Percentiles rank a stretch among this genome's conserved stretches.
These are phyloP conservation scores for Leptatherina wallacei DNA, from an alignment of 2,797 vertebrate species.

Conservation along the genomic window DNA sequence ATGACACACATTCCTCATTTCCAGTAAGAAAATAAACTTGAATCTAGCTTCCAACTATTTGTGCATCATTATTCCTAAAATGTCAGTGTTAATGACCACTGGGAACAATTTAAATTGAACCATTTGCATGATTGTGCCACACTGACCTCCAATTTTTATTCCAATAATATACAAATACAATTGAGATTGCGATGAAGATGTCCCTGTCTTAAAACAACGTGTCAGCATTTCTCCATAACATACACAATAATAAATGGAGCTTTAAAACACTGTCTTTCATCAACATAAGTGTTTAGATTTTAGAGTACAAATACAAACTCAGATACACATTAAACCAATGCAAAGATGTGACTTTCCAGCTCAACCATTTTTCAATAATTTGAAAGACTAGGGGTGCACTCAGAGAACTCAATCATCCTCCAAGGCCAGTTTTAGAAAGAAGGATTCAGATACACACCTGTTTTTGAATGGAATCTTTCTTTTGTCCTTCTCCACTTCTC, in stretches of 20 bases:
- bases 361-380: background rate
- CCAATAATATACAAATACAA: background rate
- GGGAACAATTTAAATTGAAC: slow-evolving; percentile 24
- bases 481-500: background rate
- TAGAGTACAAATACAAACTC: background rate
- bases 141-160: background rate
- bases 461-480: background rate
- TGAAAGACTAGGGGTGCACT: background rate
- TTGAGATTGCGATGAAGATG: background rate
- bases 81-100: slow-evolving; percentile 13
- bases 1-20: slow-evolving; percentile 80
- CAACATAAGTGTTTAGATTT: background rate
- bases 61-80: slow-evolving; percentile 17
- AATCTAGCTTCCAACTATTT: slow-evolving; percentile 41
- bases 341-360: background rate
- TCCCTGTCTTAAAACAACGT: slow-evolving; percentile 1
- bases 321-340: background rate
- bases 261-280: background rate
- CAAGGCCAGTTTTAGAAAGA: background rate
- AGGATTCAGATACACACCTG: background rate
- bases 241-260: background rate
- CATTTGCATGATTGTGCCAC: slow-evolving; percentile 2
- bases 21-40: slow-evolving; percentile 75
- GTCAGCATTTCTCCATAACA: background rate
- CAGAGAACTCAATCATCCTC: background rate